Base-by-base conservation (phyloP, 2,888 invertebrate species). In the Chaitophorus viminalis region DNA sequence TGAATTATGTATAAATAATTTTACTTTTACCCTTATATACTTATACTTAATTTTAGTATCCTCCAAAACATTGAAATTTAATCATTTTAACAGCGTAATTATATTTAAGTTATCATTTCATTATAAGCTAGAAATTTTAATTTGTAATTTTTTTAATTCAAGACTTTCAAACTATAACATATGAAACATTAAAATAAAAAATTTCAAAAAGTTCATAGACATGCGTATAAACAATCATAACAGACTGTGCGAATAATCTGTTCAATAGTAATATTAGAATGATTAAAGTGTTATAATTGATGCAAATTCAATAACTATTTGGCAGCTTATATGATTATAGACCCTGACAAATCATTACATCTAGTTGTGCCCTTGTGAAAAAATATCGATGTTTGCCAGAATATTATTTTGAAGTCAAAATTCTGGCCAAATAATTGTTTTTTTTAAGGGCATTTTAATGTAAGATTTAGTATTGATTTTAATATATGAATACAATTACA, bases 351-450 rank as follows among this genome's bases (percentile, higher is more conserved):
- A 74, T 74, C 36, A 29, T 54, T 81, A 75, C 18, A 36, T 46
- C 36, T 87, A 75, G 65, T 65, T 25, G 14, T 60, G 33, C 11
- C 81, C 74, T 81, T 60, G 74, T 21, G 21, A 60, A 60, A 72
- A 77, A 76, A 84, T 60, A 46, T 52, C 39, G 72, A 36, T 60
- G 81, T 65, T 72, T 87, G 87, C 87, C 79, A 87, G 9, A 60
- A 39, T 46, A 46, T 46, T 76, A 21, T 70, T 72, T 60, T 2
- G 21, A 74, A 74, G 39, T 33, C 9, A n/a, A 46, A 81, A 65
- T 46, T 39, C 17, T 87, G 81, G 18, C 25, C 60, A 87, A 87
- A 81, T 75, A 74, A 75, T 14, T 75, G 68, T 74, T 31, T 39
- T 31, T 39, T 36, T 60, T 86, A 86, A 86, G 79, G 74, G 31